Evolutionary conservation across 1,140 invertebrate genomes (phyloP).

Genomic region (Paracyclopina nana): DNA sequence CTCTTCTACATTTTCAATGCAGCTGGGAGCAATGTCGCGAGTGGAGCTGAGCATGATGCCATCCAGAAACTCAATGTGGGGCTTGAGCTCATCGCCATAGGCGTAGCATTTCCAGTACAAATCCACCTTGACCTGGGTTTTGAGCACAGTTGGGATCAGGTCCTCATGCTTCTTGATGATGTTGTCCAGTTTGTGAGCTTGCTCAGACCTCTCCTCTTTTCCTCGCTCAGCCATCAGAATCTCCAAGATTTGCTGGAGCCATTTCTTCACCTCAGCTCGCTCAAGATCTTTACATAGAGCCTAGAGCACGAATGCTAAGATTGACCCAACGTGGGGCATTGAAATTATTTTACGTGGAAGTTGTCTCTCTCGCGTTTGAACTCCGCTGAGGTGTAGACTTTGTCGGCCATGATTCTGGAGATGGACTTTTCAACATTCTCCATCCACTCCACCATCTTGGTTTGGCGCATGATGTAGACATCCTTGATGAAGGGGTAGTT

Average conservation of each 20-base stretch:
- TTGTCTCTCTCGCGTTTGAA: constrained; percentile 17
- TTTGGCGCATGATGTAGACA: constrained; percentile 21
- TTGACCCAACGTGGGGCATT: background rate
- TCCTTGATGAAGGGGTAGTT: constrained; percentile 22
- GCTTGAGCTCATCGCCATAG: constrained; percentile 21
- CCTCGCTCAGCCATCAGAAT: constrained; percentile 21
- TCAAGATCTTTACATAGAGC: constrained; percentile 22
- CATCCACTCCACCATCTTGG: constrained; percentile 22
- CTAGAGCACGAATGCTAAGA: constrained; percentile 13
- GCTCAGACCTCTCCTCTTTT: constrained; percentile 20
- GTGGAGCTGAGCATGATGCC: constrained; percentile 20
- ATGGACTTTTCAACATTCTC: constrained; percentile 21
- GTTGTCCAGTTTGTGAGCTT: constrained; percentile 20
- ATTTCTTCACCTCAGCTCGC: constrained; percentile 22
- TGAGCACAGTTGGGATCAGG: constrained; percentile 18
- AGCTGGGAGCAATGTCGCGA: constrained; percentile 22
- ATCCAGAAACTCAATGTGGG: constrained; percentile 20
- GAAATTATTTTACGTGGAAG: constrained; percentile 13
- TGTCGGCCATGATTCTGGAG: constrained; percentile 20
- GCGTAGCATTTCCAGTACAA: constrained; percentile 21
- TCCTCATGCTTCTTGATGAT: constrained; percentile 21
- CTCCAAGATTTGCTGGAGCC: constrained; percentile 19
- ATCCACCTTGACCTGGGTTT: constrained; percentile 18
- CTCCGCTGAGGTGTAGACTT: constrained; percentile 17
- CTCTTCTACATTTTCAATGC: constrained; percentile 22